Evolutionary conservation across 1,140 invertebrate genomes (phyloP), one percentile per base, ranked within the genome.

Genomic region (Copidosoma floridanum): DNA sequence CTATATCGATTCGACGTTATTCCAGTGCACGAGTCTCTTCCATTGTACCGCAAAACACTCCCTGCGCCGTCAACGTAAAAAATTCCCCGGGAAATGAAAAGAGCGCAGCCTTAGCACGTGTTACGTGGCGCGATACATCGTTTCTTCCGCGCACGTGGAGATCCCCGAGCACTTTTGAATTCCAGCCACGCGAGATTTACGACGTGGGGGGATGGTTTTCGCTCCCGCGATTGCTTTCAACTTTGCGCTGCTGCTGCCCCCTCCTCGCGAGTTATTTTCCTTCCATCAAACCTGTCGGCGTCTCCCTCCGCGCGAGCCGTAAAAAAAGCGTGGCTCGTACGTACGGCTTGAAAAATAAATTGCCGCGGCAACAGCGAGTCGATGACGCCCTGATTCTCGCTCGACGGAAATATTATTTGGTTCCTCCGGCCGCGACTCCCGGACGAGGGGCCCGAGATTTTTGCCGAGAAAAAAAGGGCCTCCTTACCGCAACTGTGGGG

Each of bases 351-450:
- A 59, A 59, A 59, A 52, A 59, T 52, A 52, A 59, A 52, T 59
- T 40, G 40, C 57, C 40, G 18, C 41, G 23, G 21, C 54, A 24
- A n/a, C 3, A 6, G 29, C 29, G 29, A 6, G 29, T 12, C 37
- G 56, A 50, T 44, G 48, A 51, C 29, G 12, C 29, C 29, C 12
- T 6, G 29, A 32, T 32, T 32, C n/a, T n/a, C 12, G 29, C 29
- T 37, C 48, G 48, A 59, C 47, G 57, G 44, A 59, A 43, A 48
- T 52, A 52, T 59, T 59, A n/a, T n/a, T n/a, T 37, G 46, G 32
- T 51, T 24, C 46, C 40, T n/a, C n/a, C n/a, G n/a, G n/a, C n/a
- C n/a, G n/a, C n/a, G n/a, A n/a, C n/a, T n/a, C n/a, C n/a, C n/a
- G n/a, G n/a, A n/a, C n/a, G n/a, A n/a, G n/a, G n/a, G n/a, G n/a